Conservation (phyloP, 2,888 invertebrate genomes). For the Acanthosoma haemorrhoidale region DNA sequence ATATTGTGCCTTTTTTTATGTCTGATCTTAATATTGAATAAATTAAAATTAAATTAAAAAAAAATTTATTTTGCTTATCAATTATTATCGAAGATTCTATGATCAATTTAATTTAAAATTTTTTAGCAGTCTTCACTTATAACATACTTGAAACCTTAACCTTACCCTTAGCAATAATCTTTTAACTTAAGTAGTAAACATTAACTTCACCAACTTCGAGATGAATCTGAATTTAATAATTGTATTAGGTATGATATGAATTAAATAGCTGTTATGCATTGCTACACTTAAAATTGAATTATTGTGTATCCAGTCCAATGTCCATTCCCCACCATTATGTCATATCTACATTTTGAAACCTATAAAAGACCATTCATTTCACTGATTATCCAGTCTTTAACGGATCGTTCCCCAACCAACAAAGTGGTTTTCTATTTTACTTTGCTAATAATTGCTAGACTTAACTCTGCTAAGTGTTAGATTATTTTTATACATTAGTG, state of each 20-base stretch:
- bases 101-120: no score
- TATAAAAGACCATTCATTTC: neutral
- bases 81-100: no score
- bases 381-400: neutral
- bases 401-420: neutral
- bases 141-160: neutral
- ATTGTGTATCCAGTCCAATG: neutral
- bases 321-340: slow-evolving; percentile 13
- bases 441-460: neutral
- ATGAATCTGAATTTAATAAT: neutral
- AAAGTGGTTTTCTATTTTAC: neutral
- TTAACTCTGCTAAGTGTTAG: neutral
- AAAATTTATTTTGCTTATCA: neutral
- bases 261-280: neutral
- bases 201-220: neutral
- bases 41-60: neutral
- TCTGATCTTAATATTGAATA: neutral
- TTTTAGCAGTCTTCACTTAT: no score
- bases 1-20: neutral
- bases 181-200: neutral
- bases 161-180: neutral
- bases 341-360: neutral
- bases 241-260: neutral
- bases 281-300: neutral
- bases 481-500: neutral